phyloP scores from a whole-genome alignment of 37 sponge, comb jelly and placozoan genomes.

The Oscarella lobularis region DNA sequence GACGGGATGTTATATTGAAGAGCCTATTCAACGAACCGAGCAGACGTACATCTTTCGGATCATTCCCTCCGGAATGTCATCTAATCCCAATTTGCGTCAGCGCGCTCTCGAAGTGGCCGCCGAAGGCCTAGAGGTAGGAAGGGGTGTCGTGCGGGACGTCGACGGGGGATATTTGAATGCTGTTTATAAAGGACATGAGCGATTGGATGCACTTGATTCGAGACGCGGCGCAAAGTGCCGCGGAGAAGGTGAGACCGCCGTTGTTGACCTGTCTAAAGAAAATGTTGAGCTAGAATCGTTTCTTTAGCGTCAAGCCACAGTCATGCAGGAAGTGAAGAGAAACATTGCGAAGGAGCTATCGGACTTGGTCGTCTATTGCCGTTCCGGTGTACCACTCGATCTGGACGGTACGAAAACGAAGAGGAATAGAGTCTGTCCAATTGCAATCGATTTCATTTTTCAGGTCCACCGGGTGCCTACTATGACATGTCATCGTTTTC shows the following conservation, averaged over 20 bases:
- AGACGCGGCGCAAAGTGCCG: not conserved
- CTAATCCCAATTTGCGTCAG: not conserved
- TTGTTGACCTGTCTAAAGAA: no score
- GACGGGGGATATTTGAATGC: not conserved
- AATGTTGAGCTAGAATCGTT: no score
- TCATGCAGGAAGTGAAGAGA: not conserved
- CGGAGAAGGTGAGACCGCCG: not conserved
- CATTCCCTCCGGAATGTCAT: not conserved
- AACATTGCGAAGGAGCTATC: slow-evolving; percentile 83
- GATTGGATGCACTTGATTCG: not conserved
- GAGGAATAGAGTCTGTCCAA: not conserved
- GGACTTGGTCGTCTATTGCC: slow-evolving; percentile 84
- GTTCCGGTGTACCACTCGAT: slow-evolving; percentile 49
- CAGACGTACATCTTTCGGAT: not conserved
- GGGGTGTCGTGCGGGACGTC: not conserved
- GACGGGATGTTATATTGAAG: not conserved
- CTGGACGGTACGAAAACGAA: slow-evolving; percentile 65
- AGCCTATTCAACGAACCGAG: not conserved
- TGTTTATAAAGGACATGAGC: not conserved
- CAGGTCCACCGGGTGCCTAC: slow-evolving; percentile 27
- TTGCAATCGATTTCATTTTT: not conserved
- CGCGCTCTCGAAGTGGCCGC: slow-evolving; percentile 46
- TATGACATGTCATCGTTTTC: slow-evolving; percentile 92
- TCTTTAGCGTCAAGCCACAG: no score
- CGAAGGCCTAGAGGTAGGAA: slow-evolving; percentile 21